phyloP scores from a whole-genome alignment of 2,113 vertebrate species.

The Cavia aperea region DNA sequence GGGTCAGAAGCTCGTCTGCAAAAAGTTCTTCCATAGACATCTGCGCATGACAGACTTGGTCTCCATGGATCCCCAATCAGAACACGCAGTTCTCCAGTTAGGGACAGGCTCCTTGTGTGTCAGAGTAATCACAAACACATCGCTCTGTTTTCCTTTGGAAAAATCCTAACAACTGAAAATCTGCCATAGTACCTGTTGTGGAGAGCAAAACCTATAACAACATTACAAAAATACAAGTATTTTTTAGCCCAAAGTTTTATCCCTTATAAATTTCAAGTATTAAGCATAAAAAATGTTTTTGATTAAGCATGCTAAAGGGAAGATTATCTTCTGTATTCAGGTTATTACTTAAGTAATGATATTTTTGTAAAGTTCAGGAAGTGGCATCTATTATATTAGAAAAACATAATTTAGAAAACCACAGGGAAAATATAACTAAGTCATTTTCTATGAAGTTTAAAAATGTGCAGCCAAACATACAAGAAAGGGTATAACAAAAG shows the following conservation, averaged over 20 bases:
- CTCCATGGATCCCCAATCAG: neutral
- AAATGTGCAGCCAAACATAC: neutral
- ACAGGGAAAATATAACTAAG: neutral
- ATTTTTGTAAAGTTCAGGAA: neutral
- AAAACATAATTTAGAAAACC: neutral
- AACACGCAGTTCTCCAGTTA: neutral
- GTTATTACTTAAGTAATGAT: neutral
- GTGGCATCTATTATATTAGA: neutral
- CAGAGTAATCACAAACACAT: neutral
- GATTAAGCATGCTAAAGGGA: slow-evolving; percentile 3
- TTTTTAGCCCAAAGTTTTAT: neutral
- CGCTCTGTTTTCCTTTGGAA: neutral
- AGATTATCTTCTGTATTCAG: neutral
- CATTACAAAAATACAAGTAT: neutral
- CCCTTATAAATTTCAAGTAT: neutral
- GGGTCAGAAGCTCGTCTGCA: neutral
- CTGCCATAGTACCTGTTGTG: neutral
- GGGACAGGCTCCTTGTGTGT: neutral
- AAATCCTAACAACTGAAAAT: neutral
- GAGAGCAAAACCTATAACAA: neutral
- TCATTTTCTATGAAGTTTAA: neutral
- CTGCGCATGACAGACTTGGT: neutral
- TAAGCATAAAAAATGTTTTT: neutral
- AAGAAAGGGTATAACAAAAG: neutral
- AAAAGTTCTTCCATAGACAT: neutral